These are phyloP conservation scores for Vollenhovia emeryi DNA, from an alignment of 1,140 invertebrate species.

Conservation along the genomic window DNA sequence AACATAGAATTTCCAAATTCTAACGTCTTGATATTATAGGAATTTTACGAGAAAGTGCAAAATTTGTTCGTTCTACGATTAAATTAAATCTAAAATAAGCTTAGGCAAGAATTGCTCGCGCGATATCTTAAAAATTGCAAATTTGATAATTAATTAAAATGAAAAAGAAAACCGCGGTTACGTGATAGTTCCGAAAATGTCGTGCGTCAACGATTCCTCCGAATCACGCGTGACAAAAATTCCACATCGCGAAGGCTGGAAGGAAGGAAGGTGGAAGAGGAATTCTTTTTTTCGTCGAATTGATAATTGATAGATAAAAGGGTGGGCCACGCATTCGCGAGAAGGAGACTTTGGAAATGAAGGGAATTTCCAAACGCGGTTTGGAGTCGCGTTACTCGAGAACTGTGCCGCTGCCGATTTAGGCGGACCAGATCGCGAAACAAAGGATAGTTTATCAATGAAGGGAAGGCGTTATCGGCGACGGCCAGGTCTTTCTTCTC, in stretches of 20 bases:
- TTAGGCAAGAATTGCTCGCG: too few relatives aligned
- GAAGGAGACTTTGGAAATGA: background rate
- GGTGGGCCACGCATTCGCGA: background rate
- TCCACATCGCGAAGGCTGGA: background rate
- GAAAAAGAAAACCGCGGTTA: background rate
- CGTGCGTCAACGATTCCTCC: background rate
- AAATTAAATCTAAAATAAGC: slow-evolving; percentile 9
- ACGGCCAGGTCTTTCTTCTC: slow-evolving; percentile 44
- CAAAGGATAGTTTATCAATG: slow-evolving; percentile 71
- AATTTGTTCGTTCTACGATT: too few relatives aligned
- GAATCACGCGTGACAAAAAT: background rate
- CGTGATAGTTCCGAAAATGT: background rate
- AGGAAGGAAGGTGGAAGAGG: background rate
- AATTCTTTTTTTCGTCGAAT: background rate
- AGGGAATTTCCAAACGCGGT: background rate
- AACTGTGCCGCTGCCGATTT: slow-evolving; percentile 15
- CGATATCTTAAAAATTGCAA: background rate
- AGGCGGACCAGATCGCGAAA: slow-evolving; percentile 25
- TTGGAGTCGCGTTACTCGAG: background rate
- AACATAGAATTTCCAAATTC: too few relatives aligned
- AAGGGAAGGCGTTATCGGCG: slow-evolving; percentile 57
- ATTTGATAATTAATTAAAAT: background rate
- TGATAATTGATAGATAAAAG: background rate
- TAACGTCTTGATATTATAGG: background rate
- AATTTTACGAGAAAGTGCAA: too few relatives aligned